Base-by-base conservation (phyloP, 2,113 vertebrate species). In the Siniperca chuatsi region DNA sequence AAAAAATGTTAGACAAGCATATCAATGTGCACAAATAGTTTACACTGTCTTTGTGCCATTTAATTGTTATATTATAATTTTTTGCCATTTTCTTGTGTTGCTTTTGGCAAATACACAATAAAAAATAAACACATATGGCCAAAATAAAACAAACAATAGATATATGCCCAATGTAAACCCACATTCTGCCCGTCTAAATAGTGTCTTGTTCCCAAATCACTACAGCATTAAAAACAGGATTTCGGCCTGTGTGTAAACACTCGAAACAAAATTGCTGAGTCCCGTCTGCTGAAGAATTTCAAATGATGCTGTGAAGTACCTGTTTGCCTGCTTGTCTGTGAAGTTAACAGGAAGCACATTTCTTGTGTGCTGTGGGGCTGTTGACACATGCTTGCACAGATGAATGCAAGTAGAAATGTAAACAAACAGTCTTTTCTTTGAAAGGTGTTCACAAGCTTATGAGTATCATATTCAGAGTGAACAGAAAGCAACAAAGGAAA, bases 281-380 rank as follows among this genome's bases (percentile, higher is more conserved):
- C 29, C n/a, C 6, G 4, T 71, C 20, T 55, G 20, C 33, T 64
- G 46, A 33, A 18, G 37, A 21, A 57, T 44, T 7, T 33, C 9
- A 67, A 60, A 42, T 9, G 40, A 66, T 54, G 46, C 29, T n/a
- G 50, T 18, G 16, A 65, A 55, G 16, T 44, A 75, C 80, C 61
- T 66, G 77, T 73, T 85, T 61, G 10, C 62, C 77, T 55, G 77
- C 81, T 64, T 79, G 61, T 78, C 72, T 82, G 76, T 69, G 54
- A 75, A 52, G 44, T 66, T 80, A 55, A 79, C 57, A 75, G 69
- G 62, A 81, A 61, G 46, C 21, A 52, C 58, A 72, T 61, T 13
- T 48, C 62, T 44, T 44, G n/a, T 25, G 33, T 61, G 60, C 57
- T 78, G 52, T 35, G 80, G 58, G 42, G 82, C 52, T 76, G 74